Percentiles rank a stretch among this genome's conserved stretches.
phyloP scores from a whole-genome alignment of 2,113 vertebrate genomes.

The Sphyrna mokarran region DNA sequence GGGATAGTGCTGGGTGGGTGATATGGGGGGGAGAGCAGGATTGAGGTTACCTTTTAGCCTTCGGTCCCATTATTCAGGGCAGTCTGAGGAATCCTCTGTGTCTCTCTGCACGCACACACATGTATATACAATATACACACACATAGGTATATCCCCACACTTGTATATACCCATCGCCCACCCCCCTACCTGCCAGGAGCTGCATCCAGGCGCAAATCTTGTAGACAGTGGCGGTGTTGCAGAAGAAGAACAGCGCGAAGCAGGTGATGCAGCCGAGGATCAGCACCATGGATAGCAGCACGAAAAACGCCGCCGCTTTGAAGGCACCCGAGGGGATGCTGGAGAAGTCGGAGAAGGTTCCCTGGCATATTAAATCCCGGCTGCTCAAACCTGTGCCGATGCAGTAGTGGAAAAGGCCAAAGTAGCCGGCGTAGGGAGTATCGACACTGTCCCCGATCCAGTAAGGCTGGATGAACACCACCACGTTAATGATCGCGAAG shows the following conservation, averaged over 20 bases:
- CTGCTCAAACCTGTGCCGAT: conserved; percentile 77
- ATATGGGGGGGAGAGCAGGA: not conserved
- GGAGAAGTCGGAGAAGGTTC: conserved; percentile 89
- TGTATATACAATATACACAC: not conserved
- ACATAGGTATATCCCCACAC: not conserved
- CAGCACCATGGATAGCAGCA: conserved; percentile 95
- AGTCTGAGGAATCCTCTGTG: not conserved
- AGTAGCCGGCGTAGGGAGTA: conserved; percentile 87
- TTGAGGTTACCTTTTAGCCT: not conserved
- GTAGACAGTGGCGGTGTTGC: conserved; percentile 95
- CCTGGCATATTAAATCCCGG: conserved; percentile 82
- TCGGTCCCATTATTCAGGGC: not conserved
- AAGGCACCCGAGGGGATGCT: conserved; percentile 90
- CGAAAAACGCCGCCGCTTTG: conserved; percentile 87
- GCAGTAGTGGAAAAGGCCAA: conserved; percentile 94
- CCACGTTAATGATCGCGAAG: conserved; percentile 96
- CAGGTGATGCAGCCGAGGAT: conserved; percentile 90
- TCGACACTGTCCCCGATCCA: conserved; percentile 95
- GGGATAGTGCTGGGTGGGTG: not conserved
- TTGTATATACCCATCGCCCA: not conserved
- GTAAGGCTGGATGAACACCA: conserved; percentile 95
- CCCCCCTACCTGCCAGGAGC: conserved; percentile 80
- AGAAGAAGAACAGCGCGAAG: conserved; percentile 96
- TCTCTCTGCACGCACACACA: not conserved
- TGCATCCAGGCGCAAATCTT: conserved; percentile 99